Evolutionary conservation across 2,797 vertebrate genomes (phyloP).

Genomic region (Tragopan temminckii): DNA sequence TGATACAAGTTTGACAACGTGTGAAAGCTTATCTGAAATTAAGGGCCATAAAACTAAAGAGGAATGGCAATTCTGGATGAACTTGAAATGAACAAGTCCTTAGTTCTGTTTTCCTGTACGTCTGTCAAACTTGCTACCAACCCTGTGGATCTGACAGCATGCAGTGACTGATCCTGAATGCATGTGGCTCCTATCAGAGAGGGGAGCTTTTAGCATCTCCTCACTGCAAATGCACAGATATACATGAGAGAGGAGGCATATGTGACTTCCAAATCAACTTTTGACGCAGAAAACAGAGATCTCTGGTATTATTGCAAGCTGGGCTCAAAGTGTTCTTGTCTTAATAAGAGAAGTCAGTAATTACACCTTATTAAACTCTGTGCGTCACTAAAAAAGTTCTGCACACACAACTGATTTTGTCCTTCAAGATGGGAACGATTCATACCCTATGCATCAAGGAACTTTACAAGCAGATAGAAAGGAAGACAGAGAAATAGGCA

Average conservation of each 20-base stretch:
- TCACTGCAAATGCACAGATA: neutral
- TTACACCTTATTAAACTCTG: conserved; percentile 17
- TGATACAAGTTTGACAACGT: neutral
- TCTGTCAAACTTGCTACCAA: neutral
- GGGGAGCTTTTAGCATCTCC: conserved; percentile 1
- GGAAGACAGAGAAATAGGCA: neutral
- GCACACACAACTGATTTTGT: neutral
- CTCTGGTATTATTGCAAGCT: neutral
- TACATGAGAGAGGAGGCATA: neutral
- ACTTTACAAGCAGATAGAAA: neutral
- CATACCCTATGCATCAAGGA: neutral
- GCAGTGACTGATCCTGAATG: neutral
- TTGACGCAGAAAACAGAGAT: conserved; percentile 20
- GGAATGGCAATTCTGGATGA: neutral
- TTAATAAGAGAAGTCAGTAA: conserved; percentile 26
- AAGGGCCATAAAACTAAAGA: neutral
- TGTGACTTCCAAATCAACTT: conserved; percentile 19
- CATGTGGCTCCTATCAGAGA: neutral
- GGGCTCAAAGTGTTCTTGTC: conserved; percentile 10
- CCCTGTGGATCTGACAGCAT: neutral
- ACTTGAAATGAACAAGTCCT: neutral
- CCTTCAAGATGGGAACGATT: neutral
- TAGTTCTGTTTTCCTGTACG: neutral
- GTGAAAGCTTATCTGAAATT: neutral
- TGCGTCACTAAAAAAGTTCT: neutral